Conservation (phyloP, 2,888 invertebrate genomes). For the Orthosia gracilis region DNA sequence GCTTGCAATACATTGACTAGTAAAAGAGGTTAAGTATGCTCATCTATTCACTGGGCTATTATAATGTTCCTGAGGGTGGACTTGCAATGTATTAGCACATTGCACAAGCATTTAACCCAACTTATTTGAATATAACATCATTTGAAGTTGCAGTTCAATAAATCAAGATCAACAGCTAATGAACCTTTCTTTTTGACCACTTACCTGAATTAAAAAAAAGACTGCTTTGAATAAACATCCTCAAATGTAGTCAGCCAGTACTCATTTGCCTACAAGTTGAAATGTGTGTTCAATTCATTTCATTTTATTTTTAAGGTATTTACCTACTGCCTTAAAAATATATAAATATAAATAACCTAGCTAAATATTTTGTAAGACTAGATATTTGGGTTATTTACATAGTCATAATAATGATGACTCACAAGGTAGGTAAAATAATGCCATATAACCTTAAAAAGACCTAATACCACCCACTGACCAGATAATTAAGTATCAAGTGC, state of each 20-base stretch:
- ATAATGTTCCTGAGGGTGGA: background rate
- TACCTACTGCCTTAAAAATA: too few species aligned
- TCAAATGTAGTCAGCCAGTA: background rate
- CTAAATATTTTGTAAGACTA: slow-evolving; percentile 27
- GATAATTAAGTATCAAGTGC: slow-evolving; percentile 20
- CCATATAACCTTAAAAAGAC: slow-evolving; percentile 32
- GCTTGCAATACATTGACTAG: background rate
- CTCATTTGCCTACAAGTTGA: slow-evolving; percentile 7
- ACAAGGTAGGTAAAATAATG: slow-evolving; percentile 11
- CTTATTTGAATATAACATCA: slow-evolving; percentile 9
- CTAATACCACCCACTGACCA: too few species aligned
- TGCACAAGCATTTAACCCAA: background rate
- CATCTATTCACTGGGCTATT: background rate
- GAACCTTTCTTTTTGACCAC: slow-evolving; percentile 1
- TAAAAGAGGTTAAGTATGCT: background rate
- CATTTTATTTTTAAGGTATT: background rate
- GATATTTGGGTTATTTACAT: slow-evolving; percentile 31
- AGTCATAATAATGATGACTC: slow-evolving; percentile 40
- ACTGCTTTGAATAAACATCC: background rate
- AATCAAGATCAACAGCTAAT: slow-evolving; percentile 14
- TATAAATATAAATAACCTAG: too few species aligned
- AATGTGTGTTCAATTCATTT: slow-evolving; percentile 6
- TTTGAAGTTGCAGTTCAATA: slow-evolving; percentile 24
- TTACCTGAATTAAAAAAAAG: background rate
- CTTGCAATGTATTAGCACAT: background rate